A percentile compares a stretch with the other conserved stretches of the same genome.
Conservation (phyloP, 2,113 vertebrate species). For the Boleophthalmus pectinirostris region DNA sequence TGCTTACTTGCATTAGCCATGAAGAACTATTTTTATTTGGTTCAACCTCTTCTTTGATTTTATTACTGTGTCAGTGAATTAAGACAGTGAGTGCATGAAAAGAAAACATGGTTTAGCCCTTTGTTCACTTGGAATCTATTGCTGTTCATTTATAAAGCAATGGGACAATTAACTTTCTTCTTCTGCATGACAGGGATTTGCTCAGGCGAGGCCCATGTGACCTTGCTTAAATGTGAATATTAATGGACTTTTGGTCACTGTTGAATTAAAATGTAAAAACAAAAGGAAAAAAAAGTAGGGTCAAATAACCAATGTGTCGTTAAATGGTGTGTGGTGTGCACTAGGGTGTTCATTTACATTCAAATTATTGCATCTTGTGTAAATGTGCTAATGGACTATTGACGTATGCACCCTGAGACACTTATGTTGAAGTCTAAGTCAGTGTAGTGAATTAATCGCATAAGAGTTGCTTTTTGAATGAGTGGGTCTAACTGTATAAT, state of each 20-base stretch:
- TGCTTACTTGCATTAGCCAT: too few relatives aligned
- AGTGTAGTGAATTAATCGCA: background rate
- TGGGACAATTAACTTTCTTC: background rate
- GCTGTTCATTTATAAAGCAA: background rate
- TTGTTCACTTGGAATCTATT: background rate
- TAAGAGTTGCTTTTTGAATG: background rate
- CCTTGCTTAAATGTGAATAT: background rate
- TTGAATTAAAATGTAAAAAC: background rate
- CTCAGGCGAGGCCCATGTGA: background rate
- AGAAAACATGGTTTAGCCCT: background rate
- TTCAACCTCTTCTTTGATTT: too few relatives aligned
- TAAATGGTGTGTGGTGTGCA: background rate
- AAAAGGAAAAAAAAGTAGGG: background rate
- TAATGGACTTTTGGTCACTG: background rate
- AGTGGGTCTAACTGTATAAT: background rate
- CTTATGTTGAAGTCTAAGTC: background rate
- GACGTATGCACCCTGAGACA: background rate
- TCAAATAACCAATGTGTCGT: background rate
- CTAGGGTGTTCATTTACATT: background rate
- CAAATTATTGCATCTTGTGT: background rate
- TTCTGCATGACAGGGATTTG: background rate
- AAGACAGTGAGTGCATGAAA: background rate
- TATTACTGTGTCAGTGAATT: too few relatives aligned
- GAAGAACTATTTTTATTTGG: too few relatives aligned
- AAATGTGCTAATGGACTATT: constrained; percentile 2